Conservation (phyloP, 1,140 invertebrate species). For the Drosophila nigrodunni region DNA sequence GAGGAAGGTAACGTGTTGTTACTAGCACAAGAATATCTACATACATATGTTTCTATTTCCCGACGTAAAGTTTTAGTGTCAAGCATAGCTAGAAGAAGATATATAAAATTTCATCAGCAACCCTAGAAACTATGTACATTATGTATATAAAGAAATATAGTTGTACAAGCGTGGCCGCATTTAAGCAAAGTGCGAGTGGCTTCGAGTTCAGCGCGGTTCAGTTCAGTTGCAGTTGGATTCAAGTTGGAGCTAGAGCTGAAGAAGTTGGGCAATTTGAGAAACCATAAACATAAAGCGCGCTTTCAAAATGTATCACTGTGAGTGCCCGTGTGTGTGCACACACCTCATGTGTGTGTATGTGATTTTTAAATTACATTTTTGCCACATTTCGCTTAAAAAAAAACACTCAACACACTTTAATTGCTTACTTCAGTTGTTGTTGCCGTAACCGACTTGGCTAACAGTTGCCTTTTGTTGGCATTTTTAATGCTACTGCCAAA, state of each 20-base stretch:
- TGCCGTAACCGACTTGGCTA: conserved; percentile 61
- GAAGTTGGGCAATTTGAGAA: conserved; percentile 70
- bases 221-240: conserved; percentile 44
- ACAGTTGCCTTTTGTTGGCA: conserved; percentile 45
- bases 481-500: conserved; percentile 52
- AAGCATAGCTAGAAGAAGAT: conserved; percentile 48
- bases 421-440: conserved; percentile 68
- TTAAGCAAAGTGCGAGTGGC: conserved; percentile 56
- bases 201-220: conserved; percentile 43
- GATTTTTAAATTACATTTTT: conserved; percentile 71
- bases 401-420: conserved; percentile 61
- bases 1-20: conserved; percentile 51
- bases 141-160: not conserved
- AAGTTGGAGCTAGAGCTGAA: conserved; percentile 33
- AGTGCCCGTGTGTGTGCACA: not conserved
- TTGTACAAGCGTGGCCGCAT: conserved; percentile 63
- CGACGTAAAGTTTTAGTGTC: conserved; percentile 50
- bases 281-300: conserved; percentile 78
- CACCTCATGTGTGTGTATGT: conserved; percentile 4
- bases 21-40: conserved; percentile 25
- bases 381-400: conserved; percentile 68
- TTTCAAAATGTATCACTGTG: conserved; percentile 65
- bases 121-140: not conserved
- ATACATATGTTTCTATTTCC: conserved; percentile 34
- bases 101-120: conserved; percentile 44